Base-by-base conservation (phyloP, 1,140 invertebrate species). In the Carcinoscorpius rotundicauda region DNA sequence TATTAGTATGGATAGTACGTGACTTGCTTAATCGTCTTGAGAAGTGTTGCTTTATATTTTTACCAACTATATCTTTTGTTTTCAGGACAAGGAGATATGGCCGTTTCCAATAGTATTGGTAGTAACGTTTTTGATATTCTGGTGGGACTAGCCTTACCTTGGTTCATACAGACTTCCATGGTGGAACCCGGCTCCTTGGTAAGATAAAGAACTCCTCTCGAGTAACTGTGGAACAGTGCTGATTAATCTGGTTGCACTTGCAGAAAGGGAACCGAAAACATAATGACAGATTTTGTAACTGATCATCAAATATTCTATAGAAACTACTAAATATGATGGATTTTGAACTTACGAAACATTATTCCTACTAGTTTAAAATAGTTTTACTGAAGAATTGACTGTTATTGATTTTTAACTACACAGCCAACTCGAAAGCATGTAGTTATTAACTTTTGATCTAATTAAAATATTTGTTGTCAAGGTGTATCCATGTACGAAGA, bases 61-160 rank as follows among this genome's bases (percentile, higher is more conserved):
- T 55, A 55, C 6, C 53, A 55, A 55, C n/a, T 8, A 55, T 55
- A 55, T n/a, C 3, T 55, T 55, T 55, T 55, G 6, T 55, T 55
- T 8, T 71, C 75, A 79, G 81, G 82, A 57, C 76, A 76, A 50
- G 82, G 79, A 3, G 82, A 84, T 69, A 83, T 83, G 82, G 82
- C 82, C 3, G 80, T 83, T 0, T 81, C 80, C 10, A 82, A 81
- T 69, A 81, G 80, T 4, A 78, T 83, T 61, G 82, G 82, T 4
- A 81, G 78, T 63, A 83, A 83, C 71, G 77, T 84, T 1, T 83
- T 83, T 70, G 82, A 83, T 68, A 79, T 83, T 57, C 74, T 83
- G 8, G 73, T 84, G 50, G 82, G 81, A 61, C 70, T 81, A 10
- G 80, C 80, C 8, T 68, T 81, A 4, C 80, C 80, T 4, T 81